Base-by-base conservation (phyloP, 2,888 invertebrate species). In the Gisinianus flammeolus region DNA sequence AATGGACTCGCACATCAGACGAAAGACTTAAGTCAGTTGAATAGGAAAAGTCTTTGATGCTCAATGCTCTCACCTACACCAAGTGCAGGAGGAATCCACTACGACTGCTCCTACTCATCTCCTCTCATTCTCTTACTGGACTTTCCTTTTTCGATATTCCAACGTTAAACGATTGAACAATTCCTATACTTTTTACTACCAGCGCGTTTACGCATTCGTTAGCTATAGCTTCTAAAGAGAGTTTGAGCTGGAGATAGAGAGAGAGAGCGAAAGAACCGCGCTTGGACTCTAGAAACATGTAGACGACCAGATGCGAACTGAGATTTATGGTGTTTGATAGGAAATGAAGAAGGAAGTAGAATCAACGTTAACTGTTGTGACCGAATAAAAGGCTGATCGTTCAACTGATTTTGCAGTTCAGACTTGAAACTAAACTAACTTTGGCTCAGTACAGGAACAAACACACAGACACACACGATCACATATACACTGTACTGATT, bases 271-370 rank as follows among this genome's bases (percentile, higher is more conserved):
- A 44, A 12, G 19, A 19, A 73, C 68, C 31, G 68, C 26, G 56
- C 30, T 62, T 31, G 54, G 54, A 31, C 54, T 33, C n/a, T 68
- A 33, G 66, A 71, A 72, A 56, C 52, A 26, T 16, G 44, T 6
- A 26, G 54, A 33, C 2, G 52, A 44, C 71, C 80, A 80, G 82
- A 81, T 82, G 81, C 76, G 81, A 78, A 73, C 79, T 78, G 79
- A 82, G 82, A 83, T 83, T 83, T 83, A 83, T 83, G 79, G 79
- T 30, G 70, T 73, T 79, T 82, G 81, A 81, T 82, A 80, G 83
- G 79, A 83, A 83, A 82, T 81, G 79, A 80, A 80, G 79, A 81
- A 82, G 82, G 83, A 82, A 83, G 81, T 81, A 73, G 81, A 81
- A 80, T 80, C 80, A 80, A 76, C 80, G 71, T 74, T 73, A 81